phyloP scores from a whole-genome alignment of 53 echinoderm and acorn worm species.

The Apostichopus leukothele region DNA sequence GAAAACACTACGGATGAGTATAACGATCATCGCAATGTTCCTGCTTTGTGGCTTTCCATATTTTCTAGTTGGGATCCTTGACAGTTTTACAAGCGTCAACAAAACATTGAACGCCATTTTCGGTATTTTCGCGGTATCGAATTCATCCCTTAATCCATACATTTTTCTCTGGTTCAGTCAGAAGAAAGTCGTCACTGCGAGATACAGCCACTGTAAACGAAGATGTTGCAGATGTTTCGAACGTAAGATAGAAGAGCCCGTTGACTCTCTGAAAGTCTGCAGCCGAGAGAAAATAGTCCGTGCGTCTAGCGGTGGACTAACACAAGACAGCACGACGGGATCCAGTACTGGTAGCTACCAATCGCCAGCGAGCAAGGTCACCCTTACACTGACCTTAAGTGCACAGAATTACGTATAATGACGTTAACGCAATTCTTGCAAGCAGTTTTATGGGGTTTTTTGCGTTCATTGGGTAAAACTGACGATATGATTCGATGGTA shows the following conservation, averaged over 20 bases:
- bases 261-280: not conserved
- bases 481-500: too few relatives aligned
- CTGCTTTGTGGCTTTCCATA: constrained; percentile 87
- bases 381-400: not conserved
- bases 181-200: constrained; percentile 26
- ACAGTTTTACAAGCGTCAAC: constrained; percentile 62
- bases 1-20: constrained; percentile 92
- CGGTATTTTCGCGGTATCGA: constrained; percentile 89
- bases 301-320: constrained; percentile 16
- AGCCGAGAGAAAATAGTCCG: constrained; percentile 3
- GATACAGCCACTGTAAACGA: constrained; percentile 17
- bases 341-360: constrained; percentile 8
- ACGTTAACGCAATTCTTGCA: too few relatives aligned
- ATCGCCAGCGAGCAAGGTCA: constrained; percentile 11
- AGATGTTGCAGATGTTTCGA: constrained; percentile 12
- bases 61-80: constrained; percentile 79
- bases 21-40: constrained; percentile 80
- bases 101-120: constrained; percentile 73
- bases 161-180: constrained; percentile 85
- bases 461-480: too few relatives aligned
- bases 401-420: constrained; percentile 28
- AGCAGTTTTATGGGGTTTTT: too few relatives aligned
- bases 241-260: not conserved
- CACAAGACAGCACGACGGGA: constrained; percentile 28
- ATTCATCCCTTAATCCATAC: constrained; percentile 91